Evolutionary conservation across 2,888 invertebrate species (phyloP), one percentile per base, ranked within the genome.

Genomic region (Nudaria mundana): DNA sequence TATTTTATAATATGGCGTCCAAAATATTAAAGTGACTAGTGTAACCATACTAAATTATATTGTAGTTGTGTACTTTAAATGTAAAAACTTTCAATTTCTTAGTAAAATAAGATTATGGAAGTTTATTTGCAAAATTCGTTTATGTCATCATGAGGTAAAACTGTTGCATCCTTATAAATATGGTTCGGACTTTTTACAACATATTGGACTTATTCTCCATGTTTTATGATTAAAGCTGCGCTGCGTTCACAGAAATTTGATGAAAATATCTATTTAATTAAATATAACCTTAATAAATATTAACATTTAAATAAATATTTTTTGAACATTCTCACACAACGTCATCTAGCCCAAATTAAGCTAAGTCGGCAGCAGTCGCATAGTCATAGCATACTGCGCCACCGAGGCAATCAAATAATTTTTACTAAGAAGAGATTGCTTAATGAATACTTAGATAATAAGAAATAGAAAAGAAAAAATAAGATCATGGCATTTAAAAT

Each of bases 1-100:
- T n/a, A n/a, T n/a, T 59, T 50, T 51, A 62, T 71, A 72, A 54
- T 64, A 73, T 70, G 71, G 71, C 71, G 66, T 60, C 69, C 65
- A 66, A 68, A 69, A 61, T 62, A 66, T 52, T 60, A 65, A 63
- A 65, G 71, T 81, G 80, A 81, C 81, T 80, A 80, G 81, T 76
- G 47, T 44, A 63, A 67, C 63, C 56, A 65, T 66, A 64, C 66
- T 63, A 62, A 61, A 59, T 47, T 45, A 35, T n/a, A 16, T n/a
- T n/a, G n/a, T 18, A 18, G 18, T 3, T 18, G 14, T 40, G 40
- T 48, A 51, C 48, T 44, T 52, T 36, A 30, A 52, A 42, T 45
- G 31, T 40, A n/a, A 25, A 54, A 50, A 47, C 56, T 77, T 70
- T 44, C 48, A 63, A 67, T 48, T 58, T 70, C 74, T 79, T 80